Conservation (phyloP, 2,888 invertebrate genomes). For the Mylabris sibirica region DNA sequence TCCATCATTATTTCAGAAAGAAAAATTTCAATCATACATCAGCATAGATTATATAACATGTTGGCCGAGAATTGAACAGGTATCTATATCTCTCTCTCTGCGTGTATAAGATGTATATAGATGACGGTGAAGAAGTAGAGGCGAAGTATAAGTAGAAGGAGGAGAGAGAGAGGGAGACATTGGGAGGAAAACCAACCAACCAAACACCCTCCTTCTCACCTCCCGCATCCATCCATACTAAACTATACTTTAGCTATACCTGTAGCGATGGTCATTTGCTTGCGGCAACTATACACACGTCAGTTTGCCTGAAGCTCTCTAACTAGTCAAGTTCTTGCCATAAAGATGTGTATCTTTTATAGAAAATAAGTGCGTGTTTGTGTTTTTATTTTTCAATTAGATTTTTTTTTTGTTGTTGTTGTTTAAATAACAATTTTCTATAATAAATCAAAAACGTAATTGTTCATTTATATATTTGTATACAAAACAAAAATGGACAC, state of each 20-base stretch:
- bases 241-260: neutral
- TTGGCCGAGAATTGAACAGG: constrained; percentile 54
- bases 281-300: constrained; percentile 56
- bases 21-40: constrained; percentile 37
- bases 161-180: constrained; percentile 42
- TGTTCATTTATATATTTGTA: neutral
- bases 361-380: constrained; percentile 42
- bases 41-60: constrained; percentile 55
- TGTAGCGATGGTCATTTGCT: constrained; percentile 55
- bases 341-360: constrained; percentile 48
- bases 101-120: neutral
- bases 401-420: constrained; percentile 8
- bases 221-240: constrained; percentile 7
- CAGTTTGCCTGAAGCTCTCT: constrained; percentile 60
- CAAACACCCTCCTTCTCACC: constrained; percentile 46
- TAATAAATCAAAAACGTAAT: neutral
- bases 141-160: constrained; percentile 10
- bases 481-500: constrained; percentile 50
- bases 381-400: constrained; percentile 25
- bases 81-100: constrained; percentile 8
- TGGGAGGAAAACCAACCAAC: constrained; percentile 35
- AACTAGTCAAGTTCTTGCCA: constrained; percentile 55
- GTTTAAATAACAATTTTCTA: neutral
- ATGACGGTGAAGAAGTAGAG: constrained; percentile 37
- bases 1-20: constrained; percentile 6